These are phyloP conservation scores for Potamarius usumacintae DNA, from an alignment of 2,113 vertebrate species.

Conservation along the genomic window DNA sequence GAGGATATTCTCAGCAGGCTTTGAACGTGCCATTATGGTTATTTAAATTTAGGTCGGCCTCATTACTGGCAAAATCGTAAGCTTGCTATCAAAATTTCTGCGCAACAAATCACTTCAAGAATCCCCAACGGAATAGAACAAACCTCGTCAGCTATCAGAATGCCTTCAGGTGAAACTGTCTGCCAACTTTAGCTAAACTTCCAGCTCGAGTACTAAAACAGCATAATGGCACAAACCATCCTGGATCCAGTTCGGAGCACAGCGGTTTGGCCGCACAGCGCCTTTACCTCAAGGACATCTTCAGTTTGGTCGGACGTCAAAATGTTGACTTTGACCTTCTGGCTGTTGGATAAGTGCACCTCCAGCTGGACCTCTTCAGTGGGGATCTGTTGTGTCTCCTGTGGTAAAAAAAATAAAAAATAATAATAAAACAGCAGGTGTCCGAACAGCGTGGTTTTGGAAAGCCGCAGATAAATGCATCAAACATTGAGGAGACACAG, in stretches of 20 bases:
- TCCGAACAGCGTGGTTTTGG: not conserved
- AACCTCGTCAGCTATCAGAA: not conserved
- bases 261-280: not conserved
- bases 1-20: not conserved
- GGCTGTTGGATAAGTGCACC: slow-evolving; percentile 89
- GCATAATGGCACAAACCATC: not conserved
- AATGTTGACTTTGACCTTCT: slow-evolving; percentile 88
- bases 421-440: slow-evolving; percentile 31
- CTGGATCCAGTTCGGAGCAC: not conserved
- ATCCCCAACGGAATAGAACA: not conserved
- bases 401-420: slow-evolving; percentile 35
- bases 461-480: not conserved
- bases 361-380: slow-evolving; percentile 93
- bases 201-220: not conserved
- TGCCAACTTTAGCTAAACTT: not conserved
- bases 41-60: not conserved
- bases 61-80: not conserved
- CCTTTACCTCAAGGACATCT: slow-evolving; percentile 89
- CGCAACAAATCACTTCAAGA: not conserved
- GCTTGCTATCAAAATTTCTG: not conserved
- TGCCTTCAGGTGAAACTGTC: not conserved
- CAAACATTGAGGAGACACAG: too few species aligned
- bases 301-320: slow-evolving; percentile 95
- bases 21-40: not conserved
- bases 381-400: slow-evolving; percentile 98